phyloP scores from a whole-genome alignment of 2,797 vertebrate species.

The Notolepis coatsorum region DNA sequence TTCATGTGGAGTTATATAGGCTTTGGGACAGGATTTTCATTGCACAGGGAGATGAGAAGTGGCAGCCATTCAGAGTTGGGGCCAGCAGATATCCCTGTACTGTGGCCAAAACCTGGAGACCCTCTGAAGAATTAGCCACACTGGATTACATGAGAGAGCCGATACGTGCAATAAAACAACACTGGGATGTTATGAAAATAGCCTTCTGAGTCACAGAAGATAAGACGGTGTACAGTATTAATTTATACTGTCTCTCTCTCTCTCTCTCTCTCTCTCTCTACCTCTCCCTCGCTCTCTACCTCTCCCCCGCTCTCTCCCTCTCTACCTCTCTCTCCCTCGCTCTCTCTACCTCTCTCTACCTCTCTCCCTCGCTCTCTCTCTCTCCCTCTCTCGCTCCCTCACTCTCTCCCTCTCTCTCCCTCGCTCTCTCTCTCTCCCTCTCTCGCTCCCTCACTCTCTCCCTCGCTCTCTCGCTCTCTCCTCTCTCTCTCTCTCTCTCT shows the following conservation, averaged over 20 bases:
- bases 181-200: slow-evolving; percentile 11
- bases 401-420: no score
- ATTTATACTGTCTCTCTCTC: not conserved
- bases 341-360: no score
- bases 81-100: not conserved
- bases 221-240: not conserved
- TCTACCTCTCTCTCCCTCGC: not conserved
- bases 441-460: no score
- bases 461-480: no score
- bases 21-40: slow-evolving; percentile 8
- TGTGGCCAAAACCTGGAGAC: slow-evolving; percentile 8
- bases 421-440: no score
- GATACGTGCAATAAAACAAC: not conserved
- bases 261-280: not conserved
- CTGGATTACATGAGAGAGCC: slow-evolving; percentile 15
- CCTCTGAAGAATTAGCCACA: not conserved
- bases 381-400: no score
- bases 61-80: slow-evolving; percentile 2
- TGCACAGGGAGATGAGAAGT: not conserved
- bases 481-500: no score
- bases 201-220: not conserved
- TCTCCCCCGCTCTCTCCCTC: not conserved
- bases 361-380: no score
- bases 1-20: slow-evolving; percentile 1
- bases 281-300: not conserved